Evolutionary conservation across 2,797 vertebrate species (phyloP).

Genomic region (Cryptoprocta ferox): DNA sequence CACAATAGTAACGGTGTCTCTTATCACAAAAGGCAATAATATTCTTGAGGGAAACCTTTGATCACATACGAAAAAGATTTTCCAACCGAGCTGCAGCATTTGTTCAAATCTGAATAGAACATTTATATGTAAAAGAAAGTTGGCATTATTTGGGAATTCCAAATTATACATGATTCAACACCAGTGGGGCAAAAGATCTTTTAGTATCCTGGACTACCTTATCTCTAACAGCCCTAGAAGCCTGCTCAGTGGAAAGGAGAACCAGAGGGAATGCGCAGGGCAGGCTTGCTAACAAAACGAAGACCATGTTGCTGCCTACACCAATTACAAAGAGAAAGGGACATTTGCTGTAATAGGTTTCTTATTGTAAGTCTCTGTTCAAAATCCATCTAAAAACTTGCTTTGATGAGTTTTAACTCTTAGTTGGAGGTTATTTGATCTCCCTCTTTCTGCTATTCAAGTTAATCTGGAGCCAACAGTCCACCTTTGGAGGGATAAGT

Average conservation of each 20-base stretch:
- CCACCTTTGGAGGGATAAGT: not conserved
- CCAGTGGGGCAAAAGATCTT: not conserved
- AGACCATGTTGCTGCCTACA: not conserved
- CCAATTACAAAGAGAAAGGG: not conserved
- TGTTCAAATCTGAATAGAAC: slow-evolving; percentile 19
- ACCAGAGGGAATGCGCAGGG: not conserved
- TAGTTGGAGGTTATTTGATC: not conserved
- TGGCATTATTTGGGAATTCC: not conserved
- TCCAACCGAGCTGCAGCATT: not conserved
- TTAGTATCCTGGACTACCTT: not conserved
- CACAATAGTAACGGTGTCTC: not conserved
- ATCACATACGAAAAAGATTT: not conserved
- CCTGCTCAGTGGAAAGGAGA: not conserved
- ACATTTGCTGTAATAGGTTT: fast-evolving
- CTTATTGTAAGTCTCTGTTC: not conserved
- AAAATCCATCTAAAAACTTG: not conserved
- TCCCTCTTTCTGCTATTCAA: not conserved
- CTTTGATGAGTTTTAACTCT: not conserved
- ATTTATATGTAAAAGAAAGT: not conserved
- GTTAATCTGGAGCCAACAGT: not conserved
- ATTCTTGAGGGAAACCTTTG: not conserved
- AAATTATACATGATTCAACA: not conserved
- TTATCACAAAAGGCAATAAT: not conserved
- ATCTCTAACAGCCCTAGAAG: not conserved
- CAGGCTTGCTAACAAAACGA: not conserved